Evolutionary conservation across 2,888 invertebrate genomes (phyloP).

Genomic region (Allacma fusca): DNA sequence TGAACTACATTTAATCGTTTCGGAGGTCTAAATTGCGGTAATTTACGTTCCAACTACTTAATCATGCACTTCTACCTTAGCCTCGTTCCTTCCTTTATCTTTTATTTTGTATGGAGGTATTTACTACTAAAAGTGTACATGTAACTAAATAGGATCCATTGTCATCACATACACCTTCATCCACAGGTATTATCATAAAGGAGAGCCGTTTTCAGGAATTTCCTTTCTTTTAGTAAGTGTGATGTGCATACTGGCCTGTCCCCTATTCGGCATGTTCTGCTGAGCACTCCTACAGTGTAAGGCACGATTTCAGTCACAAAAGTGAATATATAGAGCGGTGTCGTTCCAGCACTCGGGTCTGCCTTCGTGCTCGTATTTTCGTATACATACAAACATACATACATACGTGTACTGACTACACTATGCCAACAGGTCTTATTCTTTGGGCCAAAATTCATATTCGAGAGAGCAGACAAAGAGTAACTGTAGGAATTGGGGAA

Average conservation of each 20-base stretch:
- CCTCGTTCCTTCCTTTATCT: neutral
- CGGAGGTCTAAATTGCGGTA: conserved; percentile 27
- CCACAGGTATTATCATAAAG: neutral
- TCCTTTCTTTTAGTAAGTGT: neutral
- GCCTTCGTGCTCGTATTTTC: too few relatives aligned
- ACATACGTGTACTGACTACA: too few relatives aligned
- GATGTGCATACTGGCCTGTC: neutral
- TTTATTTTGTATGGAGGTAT: neutral
- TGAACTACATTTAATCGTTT: conserved; percentile 17
- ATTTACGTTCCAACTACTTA: conserved; percentile 29
- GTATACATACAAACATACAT: neutral
- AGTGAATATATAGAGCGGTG: neutral
- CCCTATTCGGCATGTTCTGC: neutral
- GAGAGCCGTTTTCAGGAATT: conserved; percentile 10
- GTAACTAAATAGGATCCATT: neutral
- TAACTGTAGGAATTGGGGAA: neutral
- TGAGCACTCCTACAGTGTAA: too few relatives aligned
- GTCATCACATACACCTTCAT: conserved; percentile 8
- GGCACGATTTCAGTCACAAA: neutral
- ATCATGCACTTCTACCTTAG: conserved; percentile 24
- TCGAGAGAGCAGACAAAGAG: too few relatives aligned
- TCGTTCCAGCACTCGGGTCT: neutral
- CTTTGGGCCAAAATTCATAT: too few relatives aligned
- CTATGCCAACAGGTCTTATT: too few relatives aligned
- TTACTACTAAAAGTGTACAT: neutral